These are phyloP conservation scores for Coregonus clupeaformis DNA, from an alignment of 2,113 vertebrate genomes.

Conservation along the genomic window DNA sequence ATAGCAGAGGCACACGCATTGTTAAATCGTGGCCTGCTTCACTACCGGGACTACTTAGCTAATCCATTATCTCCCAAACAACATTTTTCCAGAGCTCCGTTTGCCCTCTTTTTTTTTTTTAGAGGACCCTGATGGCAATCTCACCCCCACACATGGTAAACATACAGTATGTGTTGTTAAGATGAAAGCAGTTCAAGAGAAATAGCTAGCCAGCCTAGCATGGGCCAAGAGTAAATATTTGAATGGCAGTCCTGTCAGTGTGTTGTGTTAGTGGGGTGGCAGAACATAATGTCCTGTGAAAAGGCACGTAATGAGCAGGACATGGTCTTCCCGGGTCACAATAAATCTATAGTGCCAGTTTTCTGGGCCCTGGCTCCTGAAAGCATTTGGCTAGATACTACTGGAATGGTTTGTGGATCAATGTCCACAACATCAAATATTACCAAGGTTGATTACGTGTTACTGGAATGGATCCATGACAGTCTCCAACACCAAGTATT, in stretches of 20 bases:
- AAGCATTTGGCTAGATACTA: background rate
- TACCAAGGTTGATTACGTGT: too few relatives aligned
- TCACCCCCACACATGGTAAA: constrained; percentile 9
- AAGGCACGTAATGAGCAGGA: background rate
- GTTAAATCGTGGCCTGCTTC: background rate
- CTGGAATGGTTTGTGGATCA: background rate
- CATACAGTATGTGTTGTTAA: background rate
- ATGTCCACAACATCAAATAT: background rate
- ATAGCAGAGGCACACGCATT: constrained; percentile 13
- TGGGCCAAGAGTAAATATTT: constrained; percentile 19
- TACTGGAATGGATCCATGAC: too few relatives aligned
- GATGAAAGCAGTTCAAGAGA: constrained; percentile 33
- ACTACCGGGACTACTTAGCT: constrained; percentile 21
- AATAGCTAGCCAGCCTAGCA: background rate
- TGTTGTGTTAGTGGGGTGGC: background rate
- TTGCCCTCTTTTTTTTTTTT: background rate
- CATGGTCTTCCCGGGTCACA: background rate
- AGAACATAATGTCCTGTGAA: background rate
- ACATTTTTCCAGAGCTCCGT: background rate
- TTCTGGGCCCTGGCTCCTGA: background rate
- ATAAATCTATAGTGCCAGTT: background rate
- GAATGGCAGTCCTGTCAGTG: background rate
- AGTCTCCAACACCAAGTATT: too few relatives aligned
- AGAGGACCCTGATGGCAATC: background rate
- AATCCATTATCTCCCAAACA: constrained; percentile 19